Evolutionary conservation across 2,113 vertebrate genomes (phyloP).

Genomic region (Scolopax mira): DNA sequence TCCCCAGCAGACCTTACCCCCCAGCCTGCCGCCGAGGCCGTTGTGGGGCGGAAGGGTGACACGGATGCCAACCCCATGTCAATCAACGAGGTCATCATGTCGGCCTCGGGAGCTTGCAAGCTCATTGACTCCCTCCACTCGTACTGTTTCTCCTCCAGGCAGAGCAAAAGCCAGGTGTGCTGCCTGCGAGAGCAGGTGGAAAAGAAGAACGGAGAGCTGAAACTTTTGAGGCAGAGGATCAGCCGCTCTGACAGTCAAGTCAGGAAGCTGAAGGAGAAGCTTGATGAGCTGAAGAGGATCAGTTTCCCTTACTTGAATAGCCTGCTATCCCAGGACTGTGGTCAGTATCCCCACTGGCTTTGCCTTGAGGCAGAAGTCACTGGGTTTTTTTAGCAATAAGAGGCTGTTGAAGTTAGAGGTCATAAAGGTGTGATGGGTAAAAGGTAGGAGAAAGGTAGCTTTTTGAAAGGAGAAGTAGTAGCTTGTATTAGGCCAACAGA

Average conservation of each 20-base stretch:
- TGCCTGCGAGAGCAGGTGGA: slow-evolving; percentile 76
- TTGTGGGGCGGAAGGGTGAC: slow-evolving; percentile 63
- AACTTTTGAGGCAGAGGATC: slow-evolving; percentile 70
- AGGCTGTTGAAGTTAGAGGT: neutral
- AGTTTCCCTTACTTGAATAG: slow-evolving; percentile 69
- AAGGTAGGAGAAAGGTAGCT: rapidly evolving
- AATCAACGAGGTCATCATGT: slow-evolving; percentile 80
- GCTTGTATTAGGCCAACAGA: neutral
- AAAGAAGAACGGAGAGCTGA: slow-evolving; percentile 74
- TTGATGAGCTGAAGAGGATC: slow-evolving; percentile 71
- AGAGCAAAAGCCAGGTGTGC: slow-evolving; percentile 78
- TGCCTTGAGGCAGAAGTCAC: neutral
- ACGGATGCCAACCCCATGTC: slow-evolving; percentile 79
- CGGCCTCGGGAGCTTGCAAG: slow-evolving; percentile 75
- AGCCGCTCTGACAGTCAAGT: slow-evolving; percentile 77
- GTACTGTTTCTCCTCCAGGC: slow-evolving; percentile 78
- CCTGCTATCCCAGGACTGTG: slow-evolving; percentile 71
- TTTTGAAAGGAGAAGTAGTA: neutral
- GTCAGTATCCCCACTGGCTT: slow-evolving; percentile 70
- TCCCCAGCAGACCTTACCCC: slow-evolving; percentile 75
- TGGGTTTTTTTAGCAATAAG: neutral
- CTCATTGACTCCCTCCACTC: slow-evolving; percentile 81
- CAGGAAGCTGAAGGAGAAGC: slow-evolving; percentile 78
- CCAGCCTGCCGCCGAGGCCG: slow-evolving; percentile 69
- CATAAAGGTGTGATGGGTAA: neutral